A percentile compares a stretch with the other conserved stretches of the same genome.
phyloP scores from a whole-genome alignment of 2,113 vertebrate genomes.

The Oncorhynchus keta region DNA sequence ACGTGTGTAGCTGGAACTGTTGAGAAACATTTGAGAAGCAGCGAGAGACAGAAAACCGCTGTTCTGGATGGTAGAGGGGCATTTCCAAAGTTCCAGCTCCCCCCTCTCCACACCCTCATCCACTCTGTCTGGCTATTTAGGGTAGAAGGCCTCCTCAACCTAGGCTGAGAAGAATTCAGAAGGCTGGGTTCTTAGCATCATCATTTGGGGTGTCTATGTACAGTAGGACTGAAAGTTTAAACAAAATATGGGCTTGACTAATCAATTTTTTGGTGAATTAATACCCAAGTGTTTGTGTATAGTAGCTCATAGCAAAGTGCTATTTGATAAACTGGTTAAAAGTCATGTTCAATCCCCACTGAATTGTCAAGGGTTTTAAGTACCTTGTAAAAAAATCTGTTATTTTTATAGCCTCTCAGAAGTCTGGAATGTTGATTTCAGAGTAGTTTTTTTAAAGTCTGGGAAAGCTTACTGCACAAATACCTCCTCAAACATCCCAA shows the following conservation, averaged over 20 bases:
- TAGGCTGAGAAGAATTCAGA: constrained; percentile 52
- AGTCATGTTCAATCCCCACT: constrained; percentile 15
- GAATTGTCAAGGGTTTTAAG: constrained; percentile 19
- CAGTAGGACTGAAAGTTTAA: constrained; percentile 47
- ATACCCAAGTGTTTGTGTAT: constrained; percentile 3
- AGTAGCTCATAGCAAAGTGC: constrained; percentile 14
- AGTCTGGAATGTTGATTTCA: constrained; percentile 51
- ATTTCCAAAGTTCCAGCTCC: constrained; percentile 39
- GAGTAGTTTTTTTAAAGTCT: constrained; percentile 55
- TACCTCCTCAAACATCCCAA: constrained; percentile 1
- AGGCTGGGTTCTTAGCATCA: constrained; percentile 54
- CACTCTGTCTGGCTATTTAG: constrained; percentile 74
- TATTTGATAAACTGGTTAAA: constrained; percentile 30
- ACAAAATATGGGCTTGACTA: constrained; percentile 46
- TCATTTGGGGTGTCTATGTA: constrained; percentile 44
- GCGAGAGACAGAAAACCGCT: constrained; percentile 40
- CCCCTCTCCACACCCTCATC: constrained; percentile 27
- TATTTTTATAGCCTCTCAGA: constrained; percentile 38
- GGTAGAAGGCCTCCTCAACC: constrained; percentile 66
- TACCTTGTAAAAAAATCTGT: constrained; percentile 37
- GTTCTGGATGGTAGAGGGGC: constrained; percentile 43
- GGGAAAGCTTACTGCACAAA: constrained; percentile 39
- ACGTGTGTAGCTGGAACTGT: constrained; percentile 1
- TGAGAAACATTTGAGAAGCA: neutral
- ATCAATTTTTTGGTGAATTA: neutral